Conservation (phyloP, 1,140 invertebrate genomes). For the Drosophila oshimai region DNA sequence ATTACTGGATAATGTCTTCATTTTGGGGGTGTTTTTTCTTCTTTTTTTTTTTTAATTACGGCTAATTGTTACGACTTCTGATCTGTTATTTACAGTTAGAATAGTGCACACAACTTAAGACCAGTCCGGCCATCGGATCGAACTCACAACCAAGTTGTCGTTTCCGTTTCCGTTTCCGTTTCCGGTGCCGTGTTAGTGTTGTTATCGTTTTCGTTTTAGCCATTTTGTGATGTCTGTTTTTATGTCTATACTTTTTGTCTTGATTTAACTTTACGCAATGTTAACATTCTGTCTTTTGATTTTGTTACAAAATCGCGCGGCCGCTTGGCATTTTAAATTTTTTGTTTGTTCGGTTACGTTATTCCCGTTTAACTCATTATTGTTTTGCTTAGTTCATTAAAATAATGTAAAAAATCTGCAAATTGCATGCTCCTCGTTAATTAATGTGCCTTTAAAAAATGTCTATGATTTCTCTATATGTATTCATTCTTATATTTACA, state of each 20-base stretch:
- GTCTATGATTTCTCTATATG: slow-evolving; percentile 77
- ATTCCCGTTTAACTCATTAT: slow-evolving; percentile 42
- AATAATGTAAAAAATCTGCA: slow-evolving; percentile 78
- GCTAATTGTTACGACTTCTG: slow-evolving; percentile 37
- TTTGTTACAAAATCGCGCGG: slow-evolving; percentile 72
- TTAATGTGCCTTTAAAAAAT: slow-evolving; percentile 80
- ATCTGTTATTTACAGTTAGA: slow-evolving; percentile 80
- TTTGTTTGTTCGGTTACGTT: slow-evolving; percentile 17
- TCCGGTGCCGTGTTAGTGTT: slow-evolving; percentile 27
- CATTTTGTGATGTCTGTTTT: slow-evolving; percentile 2
- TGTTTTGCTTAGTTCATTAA: slow-evolving; percentile 65
- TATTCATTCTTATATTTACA: slow-evolving; percentile 82
- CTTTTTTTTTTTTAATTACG: slow-evolving; percentile 28
- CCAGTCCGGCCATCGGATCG: slow-evolving; percentile 46
- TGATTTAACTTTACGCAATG: slow-evolving; percentile 68
- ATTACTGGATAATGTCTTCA: slow-evolving; percentile 40
- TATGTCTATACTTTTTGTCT: slow-evolving; percentile 11
- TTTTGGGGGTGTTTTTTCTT: too few relatives aligned
- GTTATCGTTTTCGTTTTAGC: slow-evolving; percentile 13
- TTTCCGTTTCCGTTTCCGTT: slow-evolving; percentile 46
- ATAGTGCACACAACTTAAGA: slow-evolving; percentile 68
- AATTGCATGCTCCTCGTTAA: slow-evolving; percentile 68
- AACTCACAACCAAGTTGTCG: slow-evolving; percentile 57
- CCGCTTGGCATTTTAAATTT: slow-evolving; percentile 32
- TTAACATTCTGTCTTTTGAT: slow-evolving; percentile 78